Percentiles rank a stretch among this genome's conserved stretches.
Conservation (phyloP, 1,140 invertebrate genomes). For the Uloborus diversus region DNA sequence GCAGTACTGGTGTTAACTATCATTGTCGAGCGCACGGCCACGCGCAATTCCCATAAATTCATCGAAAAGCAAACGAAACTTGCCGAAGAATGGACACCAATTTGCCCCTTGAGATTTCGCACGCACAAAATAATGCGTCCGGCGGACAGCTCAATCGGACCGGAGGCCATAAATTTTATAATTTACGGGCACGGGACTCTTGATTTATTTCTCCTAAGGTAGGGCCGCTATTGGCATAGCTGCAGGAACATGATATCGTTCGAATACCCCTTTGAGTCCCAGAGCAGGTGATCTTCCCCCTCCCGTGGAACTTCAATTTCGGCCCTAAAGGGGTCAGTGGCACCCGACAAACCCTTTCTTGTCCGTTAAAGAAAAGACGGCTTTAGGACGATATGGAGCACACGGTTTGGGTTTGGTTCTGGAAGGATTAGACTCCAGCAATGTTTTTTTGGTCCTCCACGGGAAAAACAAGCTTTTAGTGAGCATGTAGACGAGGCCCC, state of each 20-base stretch:
- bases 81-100: no score
- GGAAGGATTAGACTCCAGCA: background rate
- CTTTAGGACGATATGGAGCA: background rate
- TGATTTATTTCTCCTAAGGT: background rate
- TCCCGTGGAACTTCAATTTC: background rate
- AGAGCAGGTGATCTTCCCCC: background rate
- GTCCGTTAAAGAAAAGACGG: background rate
- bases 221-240: background rate
- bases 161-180: background rate
- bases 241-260: background rate
- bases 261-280: background rate
- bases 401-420: background rate
- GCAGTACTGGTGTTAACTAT: no score
- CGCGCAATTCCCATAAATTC: no score
- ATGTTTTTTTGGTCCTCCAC: background rate
- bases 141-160: background rate
- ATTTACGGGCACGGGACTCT: background rate
- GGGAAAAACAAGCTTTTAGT: background rate
- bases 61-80: no score
- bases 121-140: no score
- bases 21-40: no score
- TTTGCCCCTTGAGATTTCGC: no score
- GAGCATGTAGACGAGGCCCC: no score
- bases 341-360: background rate
- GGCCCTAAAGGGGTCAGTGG: background rate